Evolutionary conservation across 2,888 invertebrate species (phyloP), one percentile per base, ranked within the genome.

Genomic region (Cantharis rufa): DNA sequence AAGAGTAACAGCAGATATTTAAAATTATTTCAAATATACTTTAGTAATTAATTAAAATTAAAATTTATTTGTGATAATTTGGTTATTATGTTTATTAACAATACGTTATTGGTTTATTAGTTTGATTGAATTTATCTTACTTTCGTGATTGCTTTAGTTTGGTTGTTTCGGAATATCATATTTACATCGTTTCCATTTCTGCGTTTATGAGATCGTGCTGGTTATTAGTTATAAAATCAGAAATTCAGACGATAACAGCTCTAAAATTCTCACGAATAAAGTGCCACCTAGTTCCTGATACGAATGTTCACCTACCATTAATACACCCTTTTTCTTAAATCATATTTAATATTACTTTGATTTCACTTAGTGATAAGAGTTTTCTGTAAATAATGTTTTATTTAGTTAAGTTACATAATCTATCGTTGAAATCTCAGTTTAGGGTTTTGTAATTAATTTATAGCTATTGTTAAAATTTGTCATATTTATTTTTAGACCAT

Each of bases 201-300:
- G 48, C 13, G 64, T 16, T 66, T n/a, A n/a, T 18, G 16, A 66
- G 64, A 66, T 66, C 70, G 74, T 70, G 71, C 48, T 15, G 61
- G 32, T 72, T 78, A 75, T 75, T 78, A 75, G 70, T 72, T 70
- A 18, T 18, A n/a, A 71, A 74, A 70, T 71, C 24, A 68, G 24
- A 70, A 75, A 78, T 32, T 32, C 18, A 63, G 63, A 73, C 70
- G 77, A 66, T 70, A 62, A 62, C 75, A 73, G 70, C 70, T 21
- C 66, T 69, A 71, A 72, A 72, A 80, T 84, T 85, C 84, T 83
- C 85, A 84, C 83, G 82, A 79, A 76, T 63, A 77, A 81, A 81
- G 85, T 84, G 82, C 84, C 85, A 83, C 82, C 82, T 82, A 81
- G 85, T 82, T 84, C 85, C 85, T 83, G 85, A 82, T 81, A 85